Base-by-base conservation (phyloP, 2,797 vertebrate species). In the Catharus ustulatus region DNA sequence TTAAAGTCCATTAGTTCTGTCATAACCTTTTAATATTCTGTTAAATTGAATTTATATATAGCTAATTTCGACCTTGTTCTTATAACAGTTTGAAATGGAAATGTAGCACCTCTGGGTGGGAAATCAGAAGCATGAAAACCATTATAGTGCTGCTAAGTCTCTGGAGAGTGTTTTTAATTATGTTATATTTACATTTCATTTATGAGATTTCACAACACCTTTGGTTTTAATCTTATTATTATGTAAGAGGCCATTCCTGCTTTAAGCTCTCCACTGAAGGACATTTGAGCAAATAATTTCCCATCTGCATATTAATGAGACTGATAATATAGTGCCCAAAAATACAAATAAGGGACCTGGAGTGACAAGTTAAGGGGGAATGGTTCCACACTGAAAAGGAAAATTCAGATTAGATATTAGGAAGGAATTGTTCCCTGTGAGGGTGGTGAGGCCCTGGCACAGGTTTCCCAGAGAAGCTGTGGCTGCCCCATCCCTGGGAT, bases 401-500 rank as follows among this genome's bases (percentile, higher is more conserved):
- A 45, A 54, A 36, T 7, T 57, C 22, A 40, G 12, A 26, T 45
- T 21, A 3, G 49, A 38, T 82, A 49, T 69, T 1, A 7, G 32
- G 63, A 43, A 38, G 32, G 11, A 69, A 69, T 51, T 22, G 0
- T 30, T 29, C 11, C 14, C 12, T 57, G 23, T 30, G 32, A 43
- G 32, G 32, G 2, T 49, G 26, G 0, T 0, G 21, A 68, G 30
- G 11, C 7, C 12, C 30, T 54, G 48, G 62, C 54, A 67, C 68
- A 67, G 45, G 38, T 0, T 66, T 1, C 11, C n/a, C 46, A 74
- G 24, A 54, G 46, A 0, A 61, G 46, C 54, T 81, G 68, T 34
- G 61, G 68, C 17, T 88, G 30, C 7, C 10, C 30, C 61, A 54
- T 40, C 34, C n/a, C n/a, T n/a, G 46, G 34, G 1, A 0, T 0